phyloP scores from a whole-genome alignment of 2,113 vertebrate genomes.

The Caranx ignobilis region DNA sequence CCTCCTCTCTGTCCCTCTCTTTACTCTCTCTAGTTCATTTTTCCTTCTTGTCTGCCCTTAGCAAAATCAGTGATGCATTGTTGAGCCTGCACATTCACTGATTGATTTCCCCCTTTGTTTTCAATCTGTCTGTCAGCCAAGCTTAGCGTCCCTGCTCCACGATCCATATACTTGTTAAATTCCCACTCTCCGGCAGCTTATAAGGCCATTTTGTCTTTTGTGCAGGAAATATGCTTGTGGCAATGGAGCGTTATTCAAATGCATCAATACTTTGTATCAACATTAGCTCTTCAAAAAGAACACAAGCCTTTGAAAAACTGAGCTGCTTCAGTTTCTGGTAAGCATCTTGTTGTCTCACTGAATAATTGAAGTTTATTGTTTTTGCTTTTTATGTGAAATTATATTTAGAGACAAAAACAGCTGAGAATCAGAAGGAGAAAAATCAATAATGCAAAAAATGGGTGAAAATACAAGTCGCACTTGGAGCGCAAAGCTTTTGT shows the following conservation, averaged over 20 bases:
- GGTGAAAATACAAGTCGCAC: neutral
- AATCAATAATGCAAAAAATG: constrained; percentile 25
- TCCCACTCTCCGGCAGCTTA: constrained; percentile 46
- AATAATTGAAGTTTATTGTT: neutral
- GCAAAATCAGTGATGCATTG: constrained; percentile 70
- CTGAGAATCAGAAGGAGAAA: neutral
- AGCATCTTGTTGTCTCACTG: neutral
- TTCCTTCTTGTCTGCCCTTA: constrained; percentile 36
- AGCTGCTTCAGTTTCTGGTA: neutral
- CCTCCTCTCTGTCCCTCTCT: constrained; percentile 1
- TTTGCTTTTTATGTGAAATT: constrained; percentile 9
- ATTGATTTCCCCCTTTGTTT: constrained; percentile 75
- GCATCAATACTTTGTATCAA: constrained; percentile 16
- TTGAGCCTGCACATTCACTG: constrained; percentile 50
- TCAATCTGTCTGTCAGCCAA: constrained; percentile 67
- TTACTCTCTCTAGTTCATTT: constrained; percentile 34
- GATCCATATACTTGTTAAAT: constrained; percentile 59
- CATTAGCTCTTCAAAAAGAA: constrained; percentile 25
- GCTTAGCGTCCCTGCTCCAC: constrained; percentile 41
- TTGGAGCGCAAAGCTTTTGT: neutral
- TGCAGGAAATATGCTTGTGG: constrained; percentile 31
- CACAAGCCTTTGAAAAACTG: neutral
- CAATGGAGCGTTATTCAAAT: constrained; percentile 49
- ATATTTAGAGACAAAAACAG: neutral
- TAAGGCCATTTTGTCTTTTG: constrained; percentile 44